These are phyloP conservation scores for Sapayoa aenigma DNA, from an alignment of 2,113 vertebrate species.

Conservation along the genomic window DNA sequence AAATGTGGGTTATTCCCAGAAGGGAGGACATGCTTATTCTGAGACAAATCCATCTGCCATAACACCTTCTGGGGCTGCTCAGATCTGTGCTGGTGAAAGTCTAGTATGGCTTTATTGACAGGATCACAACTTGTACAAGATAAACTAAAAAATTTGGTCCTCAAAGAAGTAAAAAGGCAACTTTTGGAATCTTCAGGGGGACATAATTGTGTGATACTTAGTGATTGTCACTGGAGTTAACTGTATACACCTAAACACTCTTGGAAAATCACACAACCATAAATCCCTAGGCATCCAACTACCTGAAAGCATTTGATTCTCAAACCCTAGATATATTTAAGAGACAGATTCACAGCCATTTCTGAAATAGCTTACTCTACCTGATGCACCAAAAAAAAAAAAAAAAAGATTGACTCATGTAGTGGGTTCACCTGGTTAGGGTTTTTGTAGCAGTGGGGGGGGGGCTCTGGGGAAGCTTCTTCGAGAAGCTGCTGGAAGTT, in stretches of 20 bases:
- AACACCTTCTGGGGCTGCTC: neutral
- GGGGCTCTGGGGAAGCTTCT: no score
- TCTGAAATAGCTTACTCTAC: neutral
- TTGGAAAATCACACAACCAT: neutral
- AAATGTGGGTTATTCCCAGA: neutral
- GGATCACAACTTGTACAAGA: neutral
- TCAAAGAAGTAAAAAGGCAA: neutral
- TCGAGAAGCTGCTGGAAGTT: no score
- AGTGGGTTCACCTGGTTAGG: no score
- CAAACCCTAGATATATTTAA: neutral
- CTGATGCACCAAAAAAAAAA: neutral
- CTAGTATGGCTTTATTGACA: neutral
- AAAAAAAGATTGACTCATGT: neutral
- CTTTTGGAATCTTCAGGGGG: neutral
- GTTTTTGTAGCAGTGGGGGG: no score
- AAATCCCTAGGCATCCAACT: neutral
- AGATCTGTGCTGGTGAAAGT: neutral
- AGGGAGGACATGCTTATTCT: neutral
- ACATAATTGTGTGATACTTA: neutral
- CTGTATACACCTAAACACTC: neutral
- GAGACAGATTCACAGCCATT: neutral
- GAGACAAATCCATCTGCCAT: neutral
- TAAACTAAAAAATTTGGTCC: neutral
- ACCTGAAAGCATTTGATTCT: neutral
- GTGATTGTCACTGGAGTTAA: neutral